Conservation (phyloP, 2,113 vertebrate species). For the Ornithorhynchus anatinus region DNA sequence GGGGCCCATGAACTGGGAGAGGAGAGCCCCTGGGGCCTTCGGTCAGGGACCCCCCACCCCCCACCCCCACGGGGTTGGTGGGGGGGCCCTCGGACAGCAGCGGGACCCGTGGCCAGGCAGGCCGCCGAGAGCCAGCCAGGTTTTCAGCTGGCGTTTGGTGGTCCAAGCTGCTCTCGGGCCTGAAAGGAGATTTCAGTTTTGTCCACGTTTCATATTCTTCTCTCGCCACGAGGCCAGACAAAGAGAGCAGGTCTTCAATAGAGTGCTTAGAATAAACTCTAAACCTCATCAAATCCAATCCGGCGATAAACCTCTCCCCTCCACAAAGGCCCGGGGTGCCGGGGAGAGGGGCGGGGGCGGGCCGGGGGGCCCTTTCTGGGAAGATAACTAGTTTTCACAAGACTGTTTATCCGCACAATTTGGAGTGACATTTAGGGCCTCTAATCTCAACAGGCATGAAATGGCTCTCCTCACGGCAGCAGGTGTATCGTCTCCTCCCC, state of each 20-base stretch:
- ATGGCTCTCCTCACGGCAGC: slow-evolving; percentile 68
- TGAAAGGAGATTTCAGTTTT: slow-evolving; percentile 85
- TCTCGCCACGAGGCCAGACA: slow-evolving; percentile 59
- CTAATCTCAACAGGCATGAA: slow-evolving; percentile 91
- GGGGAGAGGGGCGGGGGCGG: slow-evolving; percentile 48
- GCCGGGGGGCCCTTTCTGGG: slow-evolving; percentile 65
- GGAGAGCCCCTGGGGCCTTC: too few relatives aligned
- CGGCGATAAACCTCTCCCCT: slow-evolving; percentile 83
- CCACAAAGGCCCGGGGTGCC: slow-evolving; percentile 76
- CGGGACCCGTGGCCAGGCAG: not conserved
- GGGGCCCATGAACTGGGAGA: too few relatives aligned
- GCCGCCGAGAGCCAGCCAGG: not conserved
- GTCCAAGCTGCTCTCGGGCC: slow-evolving; percentile 79
- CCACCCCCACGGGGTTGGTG: not conserved
- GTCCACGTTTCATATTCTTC: slow-evolving; percentile 78
- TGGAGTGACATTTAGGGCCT: slow-evolving; percentile 77
- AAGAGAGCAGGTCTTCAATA: slow-evolving; percentile 87
- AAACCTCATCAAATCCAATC: slow-evolving; percentile 90
- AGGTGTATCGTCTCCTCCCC: slow-evolving; percentile 61
- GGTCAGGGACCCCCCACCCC: not conserved
- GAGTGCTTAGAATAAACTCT: slow-evolving; percentile 86
- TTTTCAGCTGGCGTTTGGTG: slow-evolving; percentile 61
- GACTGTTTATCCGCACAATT: slow-evolving; percentile 79
- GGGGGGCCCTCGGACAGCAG: not conserved
- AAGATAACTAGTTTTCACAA: slow-evolving; percentile 85